phyloP scores from a whole-genome alignment of 2,888 invertebrate species.

The Drosophila niveifrons region DNA sequence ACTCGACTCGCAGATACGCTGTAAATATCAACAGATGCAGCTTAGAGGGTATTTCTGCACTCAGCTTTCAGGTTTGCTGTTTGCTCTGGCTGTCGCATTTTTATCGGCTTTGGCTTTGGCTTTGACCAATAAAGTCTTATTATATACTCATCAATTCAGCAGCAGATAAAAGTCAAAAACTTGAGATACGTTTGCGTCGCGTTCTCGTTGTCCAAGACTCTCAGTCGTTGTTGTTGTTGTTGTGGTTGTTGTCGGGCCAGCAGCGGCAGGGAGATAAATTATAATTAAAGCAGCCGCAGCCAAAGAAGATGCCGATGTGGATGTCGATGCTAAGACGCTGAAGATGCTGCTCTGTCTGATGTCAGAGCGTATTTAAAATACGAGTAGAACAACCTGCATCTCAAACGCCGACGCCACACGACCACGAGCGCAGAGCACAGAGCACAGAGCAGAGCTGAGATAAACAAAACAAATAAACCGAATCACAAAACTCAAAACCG shows the following conservation, averaged over 20 bases:
- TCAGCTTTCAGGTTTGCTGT: slow-evolving; percentile 41
- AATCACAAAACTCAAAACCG: slow-evolving; percentile 27
- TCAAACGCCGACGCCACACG: slow-evolving; percentile 78
- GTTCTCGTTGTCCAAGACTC: slow-evolving; percentile 32
- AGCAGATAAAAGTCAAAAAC: slow-evolving; percentile 82
- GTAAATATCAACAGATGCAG: not conserved
- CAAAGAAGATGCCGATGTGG: slow-evolving; percentile 31
- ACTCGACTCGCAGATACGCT: slow-evolving; percentile 39
- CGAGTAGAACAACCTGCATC: slow-evolving; percentile 80
- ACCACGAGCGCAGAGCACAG: no score
- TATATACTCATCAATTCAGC: slow-evolving; percentile 83
- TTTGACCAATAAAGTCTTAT: slow-evolving; percentile 82
- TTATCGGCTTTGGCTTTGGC: slow-evolving; percentile 52
- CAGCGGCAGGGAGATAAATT: slow-evolving; percentile 76
- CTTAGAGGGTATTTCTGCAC: slow-evolving; percentile 42
- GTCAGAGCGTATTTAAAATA: slow-evolving; percentile 83
- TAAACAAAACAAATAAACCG: slow-evolving; percentile 79
- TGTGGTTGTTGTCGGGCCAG: slow-evolving; percentile 52
- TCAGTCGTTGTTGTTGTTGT: slow-evolving; percentile 43
- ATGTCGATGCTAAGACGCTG: slow-evolving; percentile 1
- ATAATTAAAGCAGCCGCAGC: slow-evolving; percentile 80
- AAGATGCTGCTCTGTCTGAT: slow-evolving; percentile 61
- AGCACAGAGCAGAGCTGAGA: slow-evolving; percentile 27
- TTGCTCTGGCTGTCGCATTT: slow-evolving; percentile 19
- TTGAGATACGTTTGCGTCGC: slow-evolving; percentile 78